Base-by-base conservation (phyloP, 2,113 vertebrate species). In the Grallaria varia region DNA sequence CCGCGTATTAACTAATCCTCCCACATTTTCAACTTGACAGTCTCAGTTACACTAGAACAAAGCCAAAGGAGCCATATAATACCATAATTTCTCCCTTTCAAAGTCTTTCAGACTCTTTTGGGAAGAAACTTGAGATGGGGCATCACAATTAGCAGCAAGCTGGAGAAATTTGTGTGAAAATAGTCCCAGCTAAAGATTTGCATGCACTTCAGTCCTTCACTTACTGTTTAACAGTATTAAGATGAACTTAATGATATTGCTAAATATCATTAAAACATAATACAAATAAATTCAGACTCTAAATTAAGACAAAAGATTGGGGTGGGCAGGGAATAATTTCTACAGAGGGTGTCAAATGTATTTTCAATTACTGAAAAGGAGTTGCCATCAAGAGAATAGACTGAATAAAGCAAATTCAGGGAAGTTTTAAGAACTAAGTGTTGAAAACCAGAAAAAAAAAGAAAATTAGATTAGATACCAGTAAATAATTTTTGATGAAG, bases 1-100 rank as follows among this genome's bases (percentile, higher is more conserved):
- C 93, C 40, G 59, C 1, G 6, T 84, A 60, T 85, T 89, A 93
- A 95, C 75, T 84, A 87, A 96, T 92, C 76, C 95, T 94, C 73
- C 83, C 52, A 64, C 56, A 64, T 92, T 93, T 75, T 77, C 90
- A 75, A 56, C 68, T 37, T 67, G 79, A 94, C 85, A 84, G 64
- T 33, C 79, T 84, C 92, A 52, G 56, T 50, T 71, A 86, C 69
- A 39, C n/a, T n/a, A 95, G 37, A 81, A 69, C 25, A 93, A 90
- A 92, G 92, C 39, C 85, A 68, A 81, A 92, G 80, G n/a, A 96
- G 37, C 18, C 37, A 47, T 9, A 33, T 2, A n/a, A 4, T 84
- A 71, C n/a, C 10, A 4, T 19, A 45, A 66, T 83, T 80, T 63
- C 35, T 80, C 35, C 50, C 55, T 86, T 78, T 88, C 44, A 40